Conservation (phyloP, 37 sponge, comb jelly and placozoan species). For the Haliclona indistincta region DNA sequence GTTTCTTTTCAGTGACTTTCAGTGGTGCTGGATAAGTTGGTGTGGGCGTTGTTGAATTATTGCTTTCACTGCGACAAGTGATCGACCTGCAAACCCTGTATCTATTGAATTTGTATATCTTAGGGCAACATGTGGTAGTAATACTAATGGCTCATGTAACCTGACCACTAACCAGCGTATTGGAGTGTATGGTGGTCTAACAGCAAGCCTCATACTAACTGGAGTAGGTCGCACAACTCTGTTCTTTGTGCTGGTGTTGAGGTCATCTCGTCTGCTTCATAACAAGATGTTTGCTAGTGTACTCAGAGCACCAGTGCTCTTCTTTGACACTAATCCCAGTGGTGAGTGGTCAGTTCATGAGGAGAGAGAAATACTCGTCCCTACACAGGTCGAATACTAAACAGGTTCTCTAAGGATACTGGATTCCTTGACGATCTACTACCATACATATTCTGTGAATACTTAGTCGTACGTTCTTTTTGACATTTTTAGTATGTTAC, state of each 20-base stretch:
- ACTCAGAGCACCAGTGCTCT: constrained; percentile 63
- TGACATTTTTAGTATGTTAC: too few species aligned
- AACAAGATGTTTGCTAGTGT: constrained; percentile 58
- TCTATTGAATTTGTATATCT: too few species aligned
- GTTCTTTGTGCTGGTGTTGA: constrained; percentile 32
- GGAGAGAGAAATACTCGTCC: too few species aligned
- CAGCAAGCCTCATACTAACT: constrained; percentile 11
- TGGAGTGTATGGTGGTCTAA: constrained; percentile 35
- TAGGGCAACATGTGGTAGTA: too few species aligned
- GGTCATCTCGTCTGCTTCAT: constrained; percentile 65
- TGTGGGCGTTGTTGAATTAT: too few species aligned
- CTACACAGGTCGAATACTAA: constrained; percentile 71
- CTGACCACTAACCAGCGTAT: constrained; percentile 21
- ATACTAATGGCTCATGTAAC: neutral
- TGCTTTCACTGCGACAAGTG: too few species aligned
- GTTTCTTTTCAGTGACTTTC: too few species aligned
- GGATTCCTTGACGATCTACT: constrained; percentile 65
- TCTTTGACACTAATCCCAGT: constrained; percentile 82
- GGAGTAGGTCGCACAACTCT: constrained; percentile 22
- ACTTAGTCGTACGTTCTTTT: constrained; percentile 48
- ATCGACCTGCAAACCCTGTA: too few species aligned
- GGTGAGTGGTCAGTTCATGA: constrained; percentile 37
- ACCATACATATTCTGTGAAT: constrained; percentile 58
- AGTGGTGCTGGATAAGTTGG: too few species aligned
- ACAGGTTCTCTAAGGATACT: constrained; percentile 78